A percentile compares a stretch with the other conserved stretches of the same genome.
phyloP scores from a whole-genome alignment of 2,797 vertebrate species.

The Sebastes taczanowskii region DNA sequence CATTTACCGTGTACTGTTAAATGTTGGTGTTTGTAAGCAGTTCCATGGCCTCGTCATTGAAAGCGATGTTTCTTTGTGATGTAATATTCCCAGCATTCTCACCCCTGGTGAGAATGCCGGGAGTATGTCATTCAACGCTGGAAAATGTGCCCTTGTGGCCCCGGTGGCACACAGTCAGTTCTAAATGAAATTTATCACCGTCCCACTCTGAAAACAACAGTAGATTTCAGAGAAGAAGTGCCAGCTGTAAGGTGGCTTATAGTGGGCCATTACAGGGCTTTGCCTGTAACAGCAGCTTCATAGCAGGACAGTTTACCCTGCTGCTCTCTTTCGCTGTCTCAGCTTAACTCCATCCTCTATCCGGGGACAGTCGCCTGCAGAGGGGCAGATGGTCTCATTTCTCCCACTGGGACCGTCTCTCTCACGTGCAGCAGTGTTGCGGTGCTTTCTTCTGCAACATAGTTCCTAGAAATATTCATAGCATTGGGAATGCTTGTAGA shows the following conservation, averaged over 20 bases:
- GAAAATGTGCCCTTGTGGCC: conserved; percentile 21
- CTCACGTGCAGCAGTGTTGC: conserved; percentile 42
- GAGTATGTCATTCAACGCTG: conserved; percentile 14
- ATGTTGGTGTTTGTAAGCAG: background rate
- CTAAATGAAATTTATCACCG: conserved; percentile 41
- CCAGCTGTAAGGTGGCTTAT: conserved; percentile 44
- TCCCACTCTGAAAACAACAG: conserved; percentile 29
- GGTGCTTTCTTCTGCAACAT: conserved; percentile 8
- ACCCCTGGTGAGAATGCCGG: background rate
- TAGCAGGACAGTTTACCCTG: conserved; percentile 68
- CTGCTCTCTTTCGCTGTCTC: conserved; percentile 78
- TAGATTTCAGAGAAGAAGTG: conserved; percentile 1
- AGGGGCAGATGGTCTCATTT: conserved; percentile 82
- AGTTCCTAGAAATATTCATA: background rate
- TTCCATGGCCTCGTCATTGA: background rate
- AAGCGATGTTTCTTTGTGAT: background rate
- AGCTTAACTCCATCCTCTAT: conserved; percentile 77
- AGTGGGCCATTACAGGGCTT: conserved; percentile 40
- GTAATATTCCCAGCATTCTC: background rate
- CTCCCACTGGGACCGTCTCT: conserved; percentile 65
- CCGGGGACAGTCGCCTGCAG: conserved; percentile 78
- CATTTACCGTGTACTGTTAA: background rate
- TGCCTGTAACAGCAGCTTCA: conserved; percentile 65
- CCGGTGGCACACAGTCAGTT: conserved; percentile 22
- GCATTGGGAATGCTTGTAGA: background rate